phyloP scores from a whole-genome alignment of 1,140 invertebrate genomes.

The Philotrypesis tridentata region DNA sequence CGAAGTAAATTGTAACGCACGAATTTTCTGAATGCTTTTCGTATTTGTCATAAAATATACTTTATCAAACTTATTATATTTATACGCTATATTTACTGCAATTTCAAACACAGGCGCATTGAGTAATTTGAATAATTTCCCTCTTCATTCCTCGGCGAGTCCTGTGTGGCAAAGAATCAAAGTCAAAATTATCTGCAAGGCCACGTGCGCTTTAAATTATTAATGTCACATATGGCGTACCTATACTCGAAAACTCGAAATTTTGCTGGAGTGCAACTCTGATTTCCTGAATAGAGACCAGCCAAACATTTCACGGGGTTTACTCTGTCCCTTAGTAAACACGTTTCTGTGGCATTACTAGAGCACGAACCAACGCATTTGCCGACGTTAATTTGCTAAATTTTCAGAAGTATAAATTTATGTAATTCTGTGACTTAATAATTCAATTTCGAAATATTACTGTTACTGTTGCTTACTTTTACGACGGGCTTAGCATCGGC shows the following conservation, averaged over 20 bases:
- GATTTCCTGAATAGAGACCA: conserved; percentile 66
- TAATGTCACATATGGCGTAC: conserved; percentile 50
- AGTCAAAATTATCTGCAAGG: not conserved
- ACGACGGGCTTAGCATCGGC: conserved; percentile 63
- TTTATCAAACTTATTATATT: too few relatives aligned
- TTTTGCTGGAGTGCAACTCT: conserved; percentile 68
- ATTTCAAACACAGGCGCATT: conserved; percentile 70
- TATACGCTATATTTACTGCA: not conserved
- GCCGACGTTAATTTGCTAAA: conserved; percentile 73
- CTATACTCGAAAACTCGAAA: conserved; percentile 73
- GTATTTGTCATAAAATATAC: too few relatives aligned
- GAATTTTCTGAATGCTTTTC: too few relatives aligned
- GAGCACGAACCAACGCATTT: conserved; percentile 72
- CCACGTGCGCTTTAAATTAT: not conserved
- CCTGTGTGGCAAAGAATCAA: conserved; percentile 58
- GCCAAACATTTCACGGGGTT: conserved; percentile 69
- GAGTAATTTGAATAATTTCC: conserved; percentile 71
- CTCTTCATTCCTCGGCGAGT: conserved; percentile 66
- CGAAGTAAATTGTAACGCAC: too few relatives aligned
- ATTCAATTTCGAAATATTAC: not conserved
- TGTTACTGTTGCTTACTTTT: conserved; percentile 56
- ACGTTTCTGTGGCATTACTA: conserved; percentile 66
- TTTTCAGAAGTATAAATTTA: not conserved
- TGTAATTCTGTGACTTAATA: not conserved
- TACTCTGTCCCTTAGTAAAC: conserved; percentile 68